phyloP scores from a whole-genome alignment of 2,888 invertebrate species.

The Matsumyia berberina region DNA sequence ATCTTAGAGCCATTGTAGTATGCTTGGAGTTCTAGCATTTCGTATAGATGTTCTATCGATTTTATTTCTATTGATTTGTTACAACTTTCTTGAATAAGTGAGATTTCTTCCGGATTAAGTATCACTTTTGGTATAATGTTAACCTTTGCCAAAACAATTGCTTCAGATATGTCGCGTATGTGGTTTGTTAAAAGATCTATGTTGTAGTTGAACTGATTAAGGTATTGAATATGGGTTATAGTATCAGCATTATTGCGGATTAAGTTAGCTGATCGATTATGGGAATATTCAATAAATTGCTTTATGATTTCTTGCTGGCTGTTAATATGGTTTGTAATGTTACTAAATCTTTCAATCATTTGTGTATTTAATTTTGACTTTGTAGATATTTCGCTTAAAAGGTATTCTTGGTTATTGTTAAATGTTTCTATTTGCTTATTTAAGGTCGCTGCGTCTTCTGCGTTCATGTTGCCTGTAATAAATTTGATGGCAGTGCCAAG shows the following conservation, averaged over 20 bases:
- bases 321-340: slow-evolving; percentile 1
- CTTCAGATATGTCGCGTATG: slow-evolving; percentile 32
- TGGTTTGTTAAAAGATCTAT: slow-evolving; percentile 27
- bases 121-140: slow-evolving; percentile 48
- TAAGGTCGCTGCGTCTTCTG: too few species aligned
- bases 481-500: too few species aligned
- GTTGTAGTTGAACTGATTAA: slow-evolving; percentile 32
- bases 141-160: slow-evolving; percentile 32
- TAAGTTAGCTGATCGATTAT: slow-evolving; percentile 11
- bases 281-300: neutral
- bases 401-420: too few species aligned
- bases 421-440: too few species aligned
- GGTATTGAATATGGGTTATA: slow-evolving; percentile 12
- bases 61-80: neutral
- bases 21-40: neutral
- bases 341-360: slow-evolving; percentile 8
- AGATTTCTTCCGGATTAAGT: slow-evolving; percentile 15
- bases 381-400: slow-evolving; percentile 13
- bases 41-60: neutral
- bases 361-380: slow-evolving; percentile 5
- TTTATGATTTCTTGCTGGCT: neutral
- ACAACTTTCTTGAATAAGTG: neutral
- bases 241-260: neutral
- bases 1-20: neutral
- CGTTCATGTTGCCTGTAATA: too few species aligned